Conservation (phyloP, 2,797 vertebrate species). For the Eulemur rubriventer region DNA sequence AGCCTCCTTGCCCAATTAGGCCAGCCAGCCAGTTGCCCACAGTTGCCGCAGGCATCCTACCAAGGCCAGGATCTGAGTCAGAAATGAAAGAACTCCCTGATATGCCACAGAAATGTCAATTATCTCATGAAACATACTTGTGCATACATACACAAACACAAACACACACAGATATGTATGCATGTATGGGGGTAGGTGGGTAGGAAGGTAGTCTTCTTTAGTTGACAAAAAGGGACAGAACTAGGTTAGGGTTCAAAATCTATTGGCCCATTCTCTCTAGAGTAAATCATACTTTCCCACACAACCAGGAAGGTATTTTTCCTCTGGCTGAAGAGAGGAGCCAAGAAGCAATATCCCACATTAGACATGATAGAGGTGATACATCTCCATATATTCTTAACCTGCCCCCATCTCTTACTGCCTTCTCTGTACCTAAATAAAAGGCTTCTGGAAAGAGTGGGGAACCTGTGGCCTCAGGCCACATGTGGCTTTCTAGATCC, state of each 20-base stretch:
- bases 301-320: background rate
- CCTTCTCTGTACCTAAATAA: background rate
- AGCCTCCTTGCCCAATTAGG: conserved; percentile 10
- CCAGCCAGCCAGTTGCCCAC: conserved; percentile 8
- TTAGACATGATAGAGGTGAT: background rate
- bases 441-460: background rate
- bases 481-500: no score
- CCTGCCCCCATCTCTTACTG: background rate
- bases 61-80: background rate
- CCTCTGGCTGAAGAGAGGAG: background rate
- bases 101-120: background rate
- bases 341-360: background rate
- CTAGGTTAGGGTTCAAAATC: conserved; percentile 21
- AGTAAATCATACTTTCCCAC: background rate
- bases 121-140: background rate
- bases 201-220: background rate
- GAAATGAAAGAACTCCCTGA: background rate
- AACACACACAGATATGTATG: no score
- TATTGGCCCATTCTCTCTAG: background rate
- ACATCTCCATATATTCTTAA: background rate
- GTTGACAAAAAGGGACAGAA: background rate
- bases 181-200: background rate
- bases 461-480: no score
- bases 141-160: background rate
- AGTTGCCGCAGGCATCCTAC: conserved; percentile 20